Evolutionary conservation across 2,888 invertebrate species (phyloP).

Genomic region (Ommatoiulus sabulosus): DNA sequence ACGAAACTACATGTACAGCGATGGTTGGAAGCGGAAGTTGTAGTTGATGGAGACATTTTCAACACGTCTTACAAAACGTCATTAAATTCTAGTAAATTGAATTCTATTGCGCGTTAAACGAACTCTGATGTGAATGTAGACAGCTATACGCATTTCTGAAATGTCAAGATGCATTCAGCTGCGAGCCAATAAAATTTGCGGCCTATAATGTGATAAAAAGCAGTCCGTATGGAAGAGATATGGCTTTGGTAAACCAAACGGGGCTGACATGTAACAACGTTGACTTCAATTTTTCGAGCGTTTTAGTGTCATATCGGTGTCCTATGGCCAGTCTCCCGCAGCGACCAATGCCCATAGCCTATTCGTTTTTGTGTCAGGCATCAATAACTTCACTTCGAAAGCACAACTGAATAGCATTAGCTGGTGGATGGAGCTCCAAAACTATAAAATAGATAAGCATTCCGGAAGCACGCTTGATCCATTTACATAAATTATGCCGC

Average conservation of each 20-base stretch:
- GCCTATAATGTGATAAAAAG: constrained; percentile 39
- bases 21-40: no score
- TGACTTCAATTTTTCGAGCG: not conserved
- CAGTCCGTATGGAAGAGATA: constrained; percentile 4
- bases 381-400: not conserved
- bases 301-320: not conserved
- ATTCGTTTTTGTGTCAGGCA: not conserved
- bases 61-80: not conserved
- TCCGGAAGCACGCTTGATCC: not conserved
- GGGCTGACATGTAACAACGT: not conserved
- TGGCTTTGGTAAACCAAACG: constrained; percentile 35
- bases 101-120: not conserved
- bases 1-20: no score
- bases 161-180: constrained; percentile 37
- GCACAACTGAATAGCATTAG: not conserved
- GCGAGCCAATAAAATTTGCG: constrained; percentile 17
- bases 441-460: not conserved
- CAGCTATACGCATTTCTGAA: not conserved
- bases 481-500: not conserved
- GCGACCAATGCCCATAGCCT: not conserved
- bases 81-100: constrained; percentile 15
- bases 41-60: no score
- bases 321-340: not conserved
- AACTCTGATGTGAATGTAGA: not conserved
- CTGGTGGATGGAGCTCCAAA: not conserved